Percentiles rank a stretch among this genome's conserved stretches.
These are phyloP conservation scores for Vicugna pacos DNA, from an alignment of 2,113 vertebrate genomes.

Conservation along the genomic window DNA sequence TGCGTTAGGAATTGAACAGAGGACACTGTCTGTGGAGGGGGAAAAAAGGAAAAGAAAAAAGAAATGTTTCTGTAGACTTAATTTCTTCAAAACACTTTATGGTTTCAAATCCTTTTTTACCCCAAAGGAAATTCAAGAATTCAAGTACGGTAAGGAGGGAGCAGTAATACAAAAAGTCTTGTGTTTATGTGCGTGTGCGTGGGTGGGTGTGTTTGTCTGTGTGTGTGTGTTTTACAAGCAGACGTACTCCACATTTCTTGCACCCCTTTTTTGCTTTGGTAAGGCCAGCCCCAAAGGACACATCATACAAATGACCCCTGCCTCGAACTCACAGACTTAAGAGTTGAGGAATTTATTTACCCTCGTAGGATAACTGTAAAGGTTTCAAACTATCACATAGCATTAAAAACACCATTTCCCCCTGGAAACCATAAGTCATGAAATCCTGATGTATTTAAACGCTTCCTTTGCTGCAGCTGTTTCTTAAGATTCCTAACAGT, in stretches of 20 bases:
- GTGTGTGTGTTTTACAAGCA: constrained; percentile 81
- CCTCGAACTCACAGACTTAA: constrained; percentile 77
- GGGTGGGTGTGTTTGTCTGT: constrained; percentile 35
- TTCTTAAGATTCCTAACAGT: constrained; percentile 36
- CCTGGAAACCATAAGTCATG: constrained; percentile 25
- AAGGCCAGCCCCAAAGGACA: constrained; percentile 85
- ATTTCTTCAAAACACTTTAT: constrained; percentile 88
- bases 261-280: background rate
- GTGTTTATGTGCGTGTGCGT: background rate
- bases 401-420: constrained; percentile 33
- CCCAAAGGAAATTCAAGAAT: constrained; percentile 87
- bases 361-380: constrained; percentile 72
- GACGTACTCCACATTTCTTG: constrained; percentile 83
- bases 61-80: constrained; percentile 82
- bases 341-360: constrained; percentile 73
- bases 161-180: constrained; percentile 87
- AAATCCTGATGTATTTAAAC: constrained; percentile 74
- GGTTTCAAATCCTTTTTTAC: constrained; percentile 88
- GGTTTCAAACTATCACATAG: constrained; percentile 78
- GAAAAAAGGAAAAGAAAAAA: constrained; percentile 78
- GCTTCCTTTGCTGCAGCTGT: constrained; percentile 57
- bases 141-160: constrained; percentile 88
- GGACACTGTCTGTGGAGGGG: constrained; percentile 84
- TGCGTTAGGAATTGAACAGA: constrained; percentile 92
- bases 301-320: constrained; percentile 82